Evolutionary conservation across 37 sponge, comb jelly and placozoan species (phyloP), one percentile per base, ranked within the genome.

Genomic region (Chondrosia reniformis): DNA sequence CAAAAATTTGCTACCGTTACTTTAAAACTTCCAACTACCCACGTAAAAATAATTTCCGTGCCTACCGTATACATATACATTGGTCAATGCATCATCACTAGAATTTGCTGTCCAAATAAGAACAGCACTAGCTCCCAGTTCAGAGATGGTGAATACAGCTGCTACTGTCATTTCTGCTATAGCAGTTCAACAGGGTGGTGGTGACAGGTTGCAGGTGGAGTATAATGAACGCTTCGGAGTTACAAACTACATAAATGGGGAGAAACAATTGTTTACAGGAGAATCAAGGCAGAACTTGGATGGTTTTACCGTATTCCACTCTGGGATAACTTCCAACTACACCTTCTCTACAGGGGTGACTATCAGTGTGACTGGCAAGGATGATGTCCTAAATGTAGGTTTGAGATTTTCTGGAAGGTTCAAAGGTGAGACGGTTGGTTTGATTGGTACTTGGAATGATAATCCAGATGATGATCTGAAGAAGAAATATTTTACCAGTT

Each of bases 371-470:
- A 69, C 72, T 39, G 72, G 72, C n/a, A 24, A 36, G 24, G 42
- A 69, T 38, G 77, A 76, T 25, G 54, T 76, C 4, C 40, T 76
- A 1, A 34, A 55, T 76, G 59, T 76, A 38, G n/a, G 33, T 15
- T 55, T 76, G 15, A 76, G 39, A 2, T 17, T 57, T 19, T 57
- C 77, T 33, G 54, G n/a, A 3, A 54, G 56, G 27, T 76, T 58
- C 38, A 76, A 49, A 15, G 38, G 38, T 57, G 37, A 54, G 39
- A 76, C 77, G 39, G 54, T 54, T 37, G 77, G 77, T 55, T 40
- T 76, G 3, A 37, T 76, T 28, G 77, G 77, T 15, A 76, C 77
- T 3, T 76, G 77, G 77, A 76, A 76, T 55, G 77, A 49, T 25
- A 76, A 76, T 24, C 27, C 59, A 2, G 38, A 55, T 45, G 77